Base-by-base conservation (phyloP, 1,140 invertebrate genomes). In the Linepithema humile region DNA sequence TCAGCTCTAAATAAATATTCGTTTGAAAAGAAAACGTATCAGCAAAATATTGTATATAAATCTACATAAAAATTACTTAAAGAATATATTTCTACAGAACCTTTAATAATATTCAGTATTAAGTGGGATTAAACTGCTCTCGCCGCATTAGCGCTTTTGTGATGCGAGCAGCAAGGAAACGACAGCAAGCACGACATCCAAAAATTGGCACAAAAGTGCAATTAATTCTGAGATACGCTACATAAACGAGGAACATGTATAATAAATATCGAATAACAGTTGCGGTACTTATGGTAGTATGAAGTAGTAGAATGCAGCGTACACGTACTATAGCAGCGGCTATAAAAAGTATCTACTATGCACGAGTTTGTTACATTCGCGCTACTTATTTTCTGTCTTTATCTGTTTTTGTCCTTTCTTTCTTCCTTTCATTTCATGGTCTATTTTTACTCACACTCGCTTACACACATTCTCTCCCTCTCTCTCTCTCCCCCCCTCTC, bases 181-280 rank as follows among this genome's bases (percentile, higher is more conserved):
- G 17, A 77, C 2, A 23, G 17, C 29, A 35, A 50, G 43, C 9
- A 12, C 23, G 29, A 64, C 29, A 23, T 77, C 9, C 12, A 65
- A 65, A 40, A 48, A 12, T 77, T 23, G 40, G 29, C 26, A 77
- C 62, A 29, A 65, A 48, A 77, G 59, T 77, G 59, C 59, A 77
- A 29, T 40, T 64, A 65, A 48, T 77, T 77, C 43, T 48, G 40
- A 64, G 59, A 64, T 75, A 62, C 15, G 73, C 73, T 77, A 77
- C 85, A 86, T 85, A 92, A 92, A 91, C 84, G 88, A 92, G 87
- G 90, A 90, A 92, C 90, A 91, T 89, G 86, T 92, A 92, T 90
- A 91, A 92, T 92, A 91, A 92, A 92, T 91, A 92, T 86, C 82
- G 88, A 90, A 80, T 92, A 91, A 92, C 90, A 87, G 82, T 91